Percentiles rank a stretch among this genome's conserved stretches.
phyloP scores from a whole-genome alignment of 2,888 invertebrate genomes.

The Pristionchus fissidentatus region DNA sequence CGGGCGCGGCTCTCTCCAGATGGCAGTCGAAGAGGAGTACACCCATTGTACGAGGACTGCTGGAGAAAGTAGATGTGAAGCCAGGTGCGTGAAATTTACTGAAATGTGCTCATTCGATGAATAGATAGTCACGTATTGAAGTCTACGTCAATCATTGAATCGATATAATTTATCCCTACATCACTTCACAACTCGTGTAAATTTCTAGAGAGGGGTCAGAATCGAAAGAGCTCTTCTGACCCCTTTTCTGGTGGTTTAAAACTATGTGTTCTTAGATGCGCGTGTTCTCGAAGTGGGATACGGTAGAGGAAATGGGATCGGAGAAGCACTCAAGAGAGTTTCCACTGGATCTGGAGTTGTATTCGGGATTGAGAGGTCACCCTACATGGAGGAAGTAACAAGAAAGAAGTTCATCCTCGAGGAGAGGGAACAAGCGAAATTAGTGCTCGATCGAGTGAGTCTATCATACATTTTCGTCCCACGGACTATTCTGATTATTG shows the following conservation, averaged over 20 bases:
- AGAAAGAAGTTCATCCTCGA: conserved; percentile 65
- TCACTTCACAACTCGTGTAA: no score
- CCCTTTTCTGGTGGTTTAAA: neutral
- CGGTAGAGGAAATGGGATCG: conserved; percentile 62
- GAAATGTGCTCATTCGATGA: no score
- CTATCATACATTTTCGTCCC: neutral
- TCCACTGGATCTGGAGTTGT: conserved; percentile 49
- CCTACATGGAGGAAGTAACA: conserved; percentile 66
- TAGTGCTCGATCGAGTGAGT: conserved; percentile 63
- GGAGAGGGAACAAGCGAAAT: conserved; percentile 59
- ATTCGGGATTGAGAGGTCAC: conserved; percentile 70
- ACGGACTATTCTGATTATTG: neutral
- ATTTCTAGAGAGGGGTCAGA: no score
- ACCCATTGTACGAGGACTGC: neutral
- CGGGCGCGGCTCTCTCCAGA: conserved; percentile 53
- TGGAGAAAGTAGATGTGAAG: conserved; percentile 30
- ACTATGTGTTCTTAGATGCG: conserved; percentile 54
- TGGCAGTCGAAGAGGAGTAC: conserved; percentile 6
- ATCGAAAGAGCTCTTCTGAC: neutral
- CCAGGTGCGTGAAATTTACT: neutral
- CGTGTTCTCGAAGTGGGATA: conserved; percentile 63
- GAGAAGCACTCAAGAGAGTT: conserved; percentile 21
- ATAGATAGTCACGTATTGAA: neutral
- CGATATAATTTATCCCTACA: neutral
- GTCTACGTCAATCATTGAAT: neutral